A percentile compares a stretch with the other conserved stretches of the same genome.
These are phyloP conservation scores for Paracyclopina nana DNA, from an alignment of 1,140 invertebrate species.

Conservation along the genomic window DNA sequence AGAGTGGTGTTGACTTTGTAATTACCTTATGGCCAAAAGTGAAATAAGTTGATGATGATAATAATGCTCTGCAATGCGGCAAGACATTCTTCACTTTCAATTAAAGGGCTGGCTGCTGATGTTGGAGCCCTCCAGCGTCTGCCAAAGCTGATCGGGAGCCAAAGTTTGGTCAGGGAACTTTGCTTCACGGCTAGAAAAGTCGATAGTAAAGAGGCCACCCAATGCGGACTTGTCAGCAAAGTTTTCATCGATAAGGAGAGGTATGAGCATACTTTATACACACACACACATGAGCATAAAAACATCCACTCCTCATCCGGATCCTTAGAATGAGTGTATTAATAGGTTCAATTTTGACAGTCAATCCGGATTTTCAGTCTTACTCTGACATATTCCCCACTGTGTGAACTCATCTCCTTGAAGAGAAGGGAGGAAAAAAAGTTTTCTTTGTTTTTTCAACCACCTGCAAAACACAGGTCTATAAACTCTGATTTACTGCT, in stretches of 20 bases:
- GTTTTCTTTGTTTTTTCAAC: too few species aligned
- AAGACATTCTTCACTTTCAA: background rate
- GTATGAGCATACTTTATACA: background rate
- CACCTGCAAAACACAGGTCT: too few species aligned
- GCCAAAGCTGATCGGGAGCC: constrained; percentile 74
- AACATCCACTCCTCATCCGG: too few species aligned
- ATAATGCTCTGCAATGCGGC: background rate
- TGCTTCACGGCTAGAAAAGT: constrained; percentile 68
- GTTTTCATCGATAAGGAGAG: background rate
- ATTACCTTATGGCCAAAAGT: background rate
- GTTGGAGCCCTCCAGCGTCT: constrained; percentile 79
- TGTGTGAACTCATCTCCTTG: too few species aligned
- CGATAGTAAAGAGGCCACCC: constrained; percentile 50
- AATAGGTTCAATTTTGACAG: too few species aligned
- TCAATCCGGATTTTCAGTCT: too few species aligned
- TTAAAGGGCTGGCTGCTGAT: constrained; percentile 72
- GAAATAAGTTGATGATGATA: background rate
- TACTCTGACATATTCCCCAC: too few species aligned
- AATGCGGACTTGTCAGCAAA: constrained; percentile 45
- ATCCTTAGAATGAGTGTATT: too few species aligned
- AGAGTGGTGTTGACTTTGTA: background rate
- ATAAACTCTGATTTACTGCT: too few species aligned
- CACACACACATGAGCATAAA: background rate
- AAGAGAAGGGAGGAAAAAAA: too few species aligned
- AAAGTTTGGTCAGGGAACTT: constrained; percentile 65